Evolutionary conservation across 2,797 vertebrate genomes (phyloP).

Genomic region (Pteronotus mesoamericanus): DNA sequence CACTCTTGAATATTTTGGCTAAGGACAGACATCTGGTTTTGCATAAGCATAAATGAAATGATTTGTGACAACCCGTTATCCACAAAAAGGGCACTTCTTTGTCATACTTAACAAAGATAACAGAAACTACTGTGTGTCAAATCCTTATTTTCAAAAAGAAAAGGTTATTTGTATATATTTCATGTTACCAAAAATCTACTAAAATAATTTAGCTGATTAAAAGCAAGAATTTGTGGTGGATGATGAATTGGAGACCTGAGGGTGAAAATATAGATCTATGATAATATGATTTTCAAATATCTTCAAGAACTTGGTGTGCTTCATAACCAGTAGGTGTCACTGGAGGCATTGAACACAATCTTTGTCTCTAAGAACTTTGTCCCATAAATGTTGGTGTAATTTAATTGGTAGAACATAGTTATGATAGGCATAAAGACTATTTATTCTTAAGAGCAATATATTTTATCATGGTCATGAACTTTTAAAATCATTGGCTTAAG

Average conservation of each 20-base stretch:
- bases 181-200: background rate
- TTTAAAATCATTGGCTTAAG: conserved; percentile 70
- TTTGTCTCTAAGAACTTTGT: conserved; percentile 49
- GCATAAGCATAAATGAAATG: conserved; percentile 20
- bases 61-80: conserved; percentile 49
- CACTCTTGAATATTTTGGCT: background rate
- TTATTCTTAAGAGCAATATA: conserved; percentile 64
- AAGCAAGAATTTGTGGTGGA: background rate
- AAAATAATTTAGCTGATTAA: background rate
- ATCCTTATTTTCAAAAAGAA: conserved; percentile 23
- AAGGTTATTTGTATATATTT: conserved; percentile 9
- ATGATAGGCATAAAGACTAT: conserved; percentile 59
- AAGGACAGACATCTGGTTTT: conserved; percentile 48
- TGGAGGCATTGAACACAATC: conserved; percentile 76
- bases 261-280: background rate
- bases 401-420: conserved; percentile 70
- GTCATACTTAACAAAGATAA: background rate
- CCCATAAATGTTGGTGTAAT: conserved; percentile 59
- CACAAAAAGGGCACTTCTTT: conserved; percentile 32
- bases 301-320: conserved; percentile 5
- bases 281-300: background rate
- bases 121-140: background rate
- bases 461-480: conserved; percentile 59
- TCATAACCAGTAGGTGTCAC: conserved; percentile 83
- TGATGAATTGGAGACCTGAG: background rate